Evolutionary conservation across 2,888 invertebrate genomes (phyloP).

Genomic region (Ophion slaviceki): DNA sequence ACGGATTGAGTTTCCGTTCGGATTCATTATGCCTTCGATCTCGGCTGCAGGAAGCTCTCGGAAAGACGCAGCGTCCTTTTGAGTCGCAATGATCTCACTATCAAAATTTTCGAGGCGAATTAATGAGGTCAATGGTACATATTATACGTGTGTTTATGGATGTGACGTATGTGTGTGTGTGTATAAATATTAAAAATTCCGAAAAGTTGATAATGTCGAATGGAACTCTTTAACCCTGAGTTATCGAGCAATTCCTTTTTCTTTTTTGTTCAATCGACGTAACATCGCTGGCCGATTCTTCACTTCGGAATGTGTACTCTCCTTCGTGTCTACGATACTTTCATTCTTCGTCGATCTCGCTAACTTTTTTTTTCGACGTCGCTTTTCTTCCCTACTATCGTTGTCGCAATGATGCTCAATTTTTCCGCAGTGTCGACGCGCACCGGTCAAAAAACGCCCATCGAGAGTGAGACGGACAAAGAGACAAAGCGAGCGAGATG

Average conservation of each 20-base stretch:
- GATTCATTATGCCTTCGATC: slow-evolving; percentile 42
- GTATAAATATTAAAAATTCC: slow-evolving; percentile 52
- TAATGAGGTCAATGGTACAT: slow-evolving; percentile 49
- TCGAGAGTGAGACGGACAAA: slow-evolving; percentile 37
- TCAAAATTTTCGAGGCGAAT: slow-evolving; percentile 57
- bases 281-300: slow-evolving; percentile 52
- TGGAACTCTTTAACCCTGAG: slow-evolving; percentile 60
- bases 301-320: slow-evolving; percentile 58
- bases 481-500: slow-evolving; percentile 29
- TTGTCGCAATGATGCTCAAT: slow-evolving; percentile 17
- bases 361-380: neutral
- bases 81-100: slow-evolving; percentile 59
- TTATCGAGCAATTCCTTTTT: slow-evolving; percentile 56
- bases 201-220: slow-evolving; percentile 52
- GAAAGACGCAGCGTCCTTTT: slow-evolving; percentile 58
- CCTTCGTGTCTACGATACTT: slow-evolving; percentile 19
- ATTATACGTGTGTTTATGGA: neutral
- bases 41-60: slow-evolving; percentile 59
- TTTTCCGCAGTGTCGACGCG: neutral
- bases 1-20: slow-evolving; percentile 5
- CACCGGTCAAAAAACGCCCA: slow-evolving; percentile 8
- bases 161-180: slow-evolving; percentile 35
- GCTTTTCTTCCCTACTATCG: slow-evolving; percentile 19
- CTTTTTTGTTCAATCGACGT: slow-evolving; percentile 22
- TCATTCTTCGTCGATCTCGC: slow-evolving; percentile 35